These are phyloP conservation scores for Sitobion miscanthi DNA, from an alignment of 1,140 invertebrate genomes.

Conservation along the genomic window DNA sequence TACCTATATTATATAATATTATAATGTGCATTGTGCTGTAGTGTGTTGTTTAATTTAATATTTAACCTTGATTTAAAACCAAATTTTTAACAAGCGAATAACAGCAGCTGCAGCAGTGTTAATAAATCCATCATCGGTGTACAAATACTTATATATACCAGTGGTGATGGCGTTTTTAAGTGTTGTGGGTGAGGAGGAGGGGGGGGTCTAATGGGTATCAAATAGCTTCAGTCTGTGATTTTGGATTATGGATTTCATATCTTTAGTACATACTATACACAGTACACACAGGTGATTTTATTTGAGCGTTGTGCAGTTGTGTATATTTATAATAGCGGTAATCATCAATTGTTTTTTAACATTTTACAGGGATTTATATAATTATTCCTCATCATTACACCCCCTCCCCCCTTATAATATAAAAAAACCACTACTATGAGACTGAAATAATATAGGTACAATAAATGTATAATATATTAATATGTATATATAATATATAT, in stretches of 20 bases:
- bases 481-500: neutral
- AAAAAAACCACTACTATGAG: neutral
- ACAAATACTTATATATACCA: neutral
- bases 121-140: neutral
- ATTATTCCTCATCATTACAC: neutral
- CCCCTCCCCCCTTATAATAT: too few relatives aligned
- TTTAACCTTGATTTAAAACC: conserved; percentile 4
- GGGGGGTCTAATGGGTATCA: neutral
- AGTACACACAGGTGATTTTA: neutral
- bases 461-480: neutral
- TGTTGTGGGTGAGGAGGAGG: neutral
- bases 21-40: neutral
- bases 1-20: neutral
- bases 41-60: neutral
- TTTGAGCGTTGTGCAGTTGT: neutral
- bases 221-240: too few relatives aligned
- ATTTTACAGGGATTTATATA: neutral
- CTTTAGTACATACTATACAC: neutral
- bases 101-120: neutral
- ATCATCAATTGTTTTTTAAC: neutral
- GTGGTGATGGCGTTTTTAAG: neutral
- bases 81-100: conserved; percentile 8
- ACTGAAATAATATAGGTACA: too few relatives aligned
- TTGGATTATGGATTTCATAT: neutral
- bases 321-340: neutral